phyloP scores from a whole-genome alignment of 1,140 invertebrate species.

The Pentalonia nigronervosa region DNA sequence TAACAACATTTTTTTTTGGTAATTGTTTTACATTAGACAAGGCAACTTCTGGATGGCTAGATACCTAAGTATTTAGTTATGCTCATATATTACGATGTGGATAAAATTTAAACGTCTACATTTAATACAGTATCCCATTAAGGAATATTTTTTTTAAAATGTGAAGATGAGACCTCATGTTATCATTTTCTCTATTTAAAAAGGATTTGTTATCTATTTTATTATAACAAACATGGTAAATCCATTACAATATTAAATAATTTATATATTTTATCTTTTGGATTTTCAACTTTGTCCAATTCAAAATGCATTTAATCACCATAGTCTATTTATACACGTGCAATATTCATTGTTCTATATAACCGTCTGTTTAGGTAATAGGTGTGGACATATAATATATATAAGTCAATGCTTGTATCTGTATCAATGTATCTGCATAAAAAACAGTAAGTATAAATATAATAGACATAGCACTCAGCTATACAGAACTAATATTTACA shows the following conservation, averaged over 20 bases:
- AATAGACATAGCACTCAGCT: not conserved
- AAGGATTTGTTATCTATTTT: not conserved
- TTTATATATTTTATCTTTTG: not conserved
- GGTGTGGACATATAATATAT: too few species aligned
- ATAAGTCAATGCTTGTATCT: too few species aligned
- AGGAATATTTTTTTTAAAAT: not conserved
- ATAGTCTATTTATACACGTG: not conserved
- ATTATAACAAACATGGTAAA: not conserved
- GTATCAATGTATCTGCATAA: not conserved
- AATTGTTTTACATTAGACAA: not conserved
- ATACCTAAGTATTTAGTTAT: not conserved
- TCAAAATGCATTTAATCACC: not conserved
- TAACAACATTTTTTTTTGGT: not conserved
- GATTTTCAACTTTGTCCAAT: not conserved
- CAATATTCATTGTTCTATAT: not conserved
- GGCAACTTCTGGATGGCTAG: not conserved
- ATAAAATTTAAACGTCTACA: not conserved
- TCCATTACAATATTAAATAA: not conserved
- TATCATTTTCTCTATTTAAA: not conserved
- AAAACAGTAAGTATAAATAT: not conserved
- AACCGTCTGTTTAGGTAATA: not conserved
- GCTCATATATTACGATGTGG: not conserved
- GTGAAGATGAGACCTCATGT: not conserved
- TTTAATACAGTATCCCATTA: not conserved
- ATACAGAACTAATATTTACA: not conserved